These are phyloP conservation scores for Antheraea pernyi DNA, from an alignment of 1,140 invertebrate species.

Conservation along the genomic window DNA sequence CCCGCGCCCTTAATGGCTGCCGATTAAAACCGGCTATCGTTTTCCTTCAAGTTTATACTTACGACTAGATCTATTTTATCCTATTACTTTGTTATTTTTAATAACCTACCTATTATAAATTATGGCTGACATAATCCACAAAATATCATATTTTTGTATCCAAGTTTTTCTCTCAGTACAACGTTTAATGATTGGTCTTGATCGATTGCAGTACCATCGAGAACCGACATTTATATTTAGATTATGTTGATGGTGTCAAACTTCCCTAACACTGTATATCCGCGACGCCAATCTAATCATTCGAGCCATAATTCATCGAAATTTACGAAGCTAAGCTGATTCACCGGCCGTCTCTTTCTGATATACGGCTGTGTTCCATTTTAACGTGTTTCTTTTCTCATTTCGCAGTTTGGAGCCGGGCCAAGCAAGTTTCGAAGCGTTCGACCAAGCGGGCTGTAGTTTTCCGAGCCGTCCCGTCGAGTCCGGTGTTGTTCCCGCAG, in stretches of 20 bases:
- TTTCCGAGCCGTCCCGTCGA: slow-evolving; percentile 71
- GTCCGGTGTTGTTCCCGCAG: slow-evolving; percentile 63
- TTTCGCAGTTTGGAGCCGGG: slow-evolving; percentile 79
- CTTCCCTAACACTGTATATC: slow-evolving; percentile 62
- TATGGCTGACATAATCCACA: neutral
- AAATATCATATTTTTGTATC: neutral
- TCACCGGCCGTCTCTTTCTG: slow-evolving; percentile 62
- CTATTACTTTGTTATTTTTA: neutral
- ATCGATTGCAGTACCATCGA: slow-evolving; percentile 29
- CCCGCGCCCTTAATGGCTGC: slow-evolving; percentile 38
- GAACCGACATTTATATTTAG: slow-evolving; percentile 58
- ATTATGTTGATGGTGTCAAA: slow-evolving; percentile 60
- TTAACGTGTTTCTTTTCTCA: slow-evolving; percentile 76
- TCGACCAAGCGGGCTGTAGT: slow-evolving; percentile 69
- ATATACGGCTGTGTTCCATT: slow-evolving; percentile 58
- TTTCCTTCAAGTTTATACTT: neutral
- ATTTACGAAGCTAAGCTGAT: slow-evolving; percentile 63
- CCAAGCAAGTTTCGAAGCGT: slow-evolving; percentile 77
- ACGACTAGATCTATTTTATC: neutral
- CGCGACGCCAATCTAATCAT: slow-evolving; percentile 65
- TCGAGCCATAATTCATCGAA: slow-evolving; percentile 69
- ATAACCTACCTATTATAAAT: neutral
- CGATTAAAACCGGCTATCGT: slow-evolving; percentile 26
- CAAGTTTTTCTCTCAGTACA: slow-evolving; percentile 9
- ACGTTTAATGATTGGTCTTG: slow-evolving; percentile 16